Conservation (phyloP, 2,888 invertebrate genomes). For the Neoscelio sp. region DNA sequence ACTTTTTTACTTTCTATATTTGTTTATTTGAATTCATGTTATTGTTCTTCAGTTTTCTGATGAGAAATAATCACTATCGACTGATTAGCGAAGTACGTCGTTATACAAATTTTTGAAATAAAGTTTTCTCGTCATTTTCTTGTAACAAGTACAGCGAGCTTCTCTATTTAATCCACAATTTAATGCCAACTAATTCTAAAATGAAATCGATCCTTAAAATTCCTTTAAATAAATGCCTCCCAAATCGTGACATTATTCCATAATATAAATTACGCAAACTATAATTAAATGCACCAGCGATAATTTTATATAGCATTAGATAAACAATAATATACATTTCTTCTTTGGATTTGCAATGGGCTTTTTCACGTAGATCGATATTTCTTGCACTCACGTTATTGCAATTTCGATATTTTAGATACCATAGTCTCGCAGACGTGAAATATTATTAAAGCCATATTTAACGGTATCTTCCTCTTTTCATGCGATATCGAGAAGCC, state of each 20-base stretch:
- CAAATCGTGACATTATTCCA: neutral
- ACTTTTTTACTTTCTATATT: no score
- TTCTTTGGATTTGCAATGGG: conserved; percentile 3
- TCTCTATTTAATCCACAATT: no score
- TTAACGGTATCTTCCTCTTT: conserved; percentile 61
- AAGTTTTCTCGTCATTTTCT: no score
- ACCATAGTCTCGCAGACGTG: conserved; percentile 59
- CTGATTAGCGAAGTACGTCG: no score
- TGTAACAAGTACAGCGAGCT: no score
- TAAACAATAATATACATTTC: neutral
- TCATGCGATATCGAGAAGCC: conserved; percentile 60
- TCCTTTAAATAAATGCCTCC: no score
- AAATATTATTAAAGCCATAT: conserved; percentile 65
- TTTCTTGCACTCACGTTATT: conserved; percentile 47
- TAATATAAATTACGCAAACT: neutral
- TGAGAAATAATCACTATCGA: no score
- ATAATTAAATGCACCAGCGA: conserved; percentile 8
- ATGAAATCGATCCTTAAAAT: no score
- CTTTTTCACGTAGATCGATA: conserved; percentile 23
- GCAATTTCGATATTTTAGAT: conserved; percentile 58
- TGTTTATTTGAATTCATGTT: no score
- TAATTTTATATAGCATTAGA: conserved; percentile 7
- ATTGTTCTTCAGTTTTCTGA: no score
- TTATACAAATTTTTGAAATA: no score
- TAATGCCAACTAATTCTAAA: no score